Evolutionary conservation across 35 echinoderm and acorn worm genomes (phyloP), one percentile per base, ranked within the genome.

Genomic region (Ophiothrix spiculata): DNA sequence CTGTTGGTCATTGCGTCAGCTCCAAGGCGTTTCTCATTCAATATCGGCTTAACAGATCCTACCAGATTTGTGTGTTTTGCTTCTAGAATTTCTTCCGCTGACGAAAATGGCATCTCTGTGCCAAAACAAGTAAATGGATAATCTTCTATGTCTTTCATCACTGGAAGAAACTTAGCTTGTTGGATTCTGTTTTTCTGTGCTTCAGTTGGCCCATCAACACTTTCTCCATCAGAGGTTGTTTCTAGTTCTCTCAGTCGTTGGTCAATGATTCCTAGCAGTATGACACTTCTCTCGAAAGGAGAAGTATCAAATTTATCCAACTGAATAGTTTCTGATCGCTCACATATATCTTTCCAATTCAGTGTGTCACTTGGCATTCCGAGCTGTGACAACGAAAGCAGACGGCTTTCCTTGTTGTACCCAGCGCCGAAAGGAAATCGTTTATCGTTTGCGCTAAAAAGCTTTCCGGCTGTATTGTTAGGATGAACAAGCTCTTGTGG

Each of bases 401-500:
- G 75, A 37, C 31, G 54, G 2, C 39, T 19, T n/a, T 8, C 29
- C 8, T 31, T 37, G 33, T 23, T 33, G 81, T 74, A 85, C 19
- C 28, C 75, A 21, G 42, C 36, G 37, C 81, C 75, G 29, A 64
- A 49, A 16, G 81, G 41, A 79, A 90, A 90, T 28, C 79, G 32
- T 10, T 38, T 28, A 56, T 90, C 75, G 19, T 33, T 41, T 49
- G 85, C 82, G 2, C 42, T 36, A 42, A n/a, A 90, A 1, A 90
- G 73, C 13, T 40, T 34, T 11, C 82, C 88, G 63, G 39, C 83
- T 75, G 56, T 25, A 17, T 35, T 19, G 14, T 73, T 31, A 25
- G 88, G 88, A 37, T 90, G 64, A 31, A 90, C 75, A 28, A 90
- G 82, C 37, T 78, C 25, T 31, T 33, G 0, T 37, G 88, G 88